A percentile compares a stretch with the other conserved stretches of the same genome.
Conservation (phyloP, 2,113 vertebrate species). For the Euleptes europaea region DNA sequence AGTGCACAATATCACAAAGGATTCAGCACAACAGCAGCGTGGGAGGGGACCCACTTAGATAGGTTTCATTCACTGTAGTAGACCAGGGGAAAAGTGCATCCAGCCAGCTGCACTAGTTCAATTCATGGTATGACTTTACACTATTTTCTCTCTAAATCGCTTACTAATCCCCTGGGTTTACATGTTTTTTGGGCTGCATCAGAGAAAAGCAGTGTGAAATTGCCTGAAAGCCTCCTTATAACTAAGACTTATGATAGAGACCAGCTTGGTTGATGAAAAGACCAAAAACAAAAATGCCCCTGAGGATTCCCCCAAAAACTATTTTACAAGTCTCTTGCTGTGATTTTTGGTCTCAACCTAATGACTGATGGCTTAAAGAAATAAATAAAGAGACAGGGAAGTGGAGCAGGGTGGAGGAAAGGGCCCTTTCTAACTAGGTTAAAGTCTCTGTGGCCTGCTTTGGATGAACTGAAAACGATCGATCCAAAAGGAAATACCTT, state of each 20-base stretch:
- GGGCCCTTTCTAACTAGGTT: constrained; percentile 36
- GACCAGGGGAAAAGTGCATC: constrained; percentile 69
- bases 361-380: constrained; percentile 55
- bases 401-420: too few relatives aligned
- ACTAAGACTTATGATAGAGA: constrained; percentile 77
- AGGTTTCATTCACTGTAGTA: constrained; percentile 70
- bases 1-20: constrained; percentile 47
- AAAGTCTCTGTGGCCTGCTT: constrained; percentile 37
- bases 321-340: constrained; percentile 64
- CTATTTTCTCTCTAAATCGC: constrained; percentile 76
- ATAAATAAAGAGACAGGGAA: background rate
- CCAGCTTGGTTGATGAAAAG: constrained; percentile 73
- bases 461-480: constrained; percentile 24
- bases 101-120: constrained; percentile 66
- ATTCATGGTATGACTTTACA: constrained; percentile 77
- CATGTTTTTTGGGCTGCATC: constrained; percentile 74
- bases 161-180: constrained; percentile 81
- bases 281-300: constrained; percentile 65
- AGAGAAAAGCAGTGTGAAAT: constrained; percentile 80
- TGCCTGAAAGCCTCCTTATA: constrained; percentile 80
- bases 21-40: constrained; percentile 13
- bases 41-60: constrained; percentile 66
- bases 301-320: constrained; percentile 54
- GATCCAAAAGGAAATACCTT: constrained; percentile 31
- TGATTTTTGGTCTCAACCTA: constrained; percentile 56